A percentile compares a stretch with the other conserved stretches of the same genome.
These are phyloP conservation scores for Cantharis lateralis DNA, from an alignment of 2,888 invertebrate genomes.

Conservation along the genomic window DNA sequence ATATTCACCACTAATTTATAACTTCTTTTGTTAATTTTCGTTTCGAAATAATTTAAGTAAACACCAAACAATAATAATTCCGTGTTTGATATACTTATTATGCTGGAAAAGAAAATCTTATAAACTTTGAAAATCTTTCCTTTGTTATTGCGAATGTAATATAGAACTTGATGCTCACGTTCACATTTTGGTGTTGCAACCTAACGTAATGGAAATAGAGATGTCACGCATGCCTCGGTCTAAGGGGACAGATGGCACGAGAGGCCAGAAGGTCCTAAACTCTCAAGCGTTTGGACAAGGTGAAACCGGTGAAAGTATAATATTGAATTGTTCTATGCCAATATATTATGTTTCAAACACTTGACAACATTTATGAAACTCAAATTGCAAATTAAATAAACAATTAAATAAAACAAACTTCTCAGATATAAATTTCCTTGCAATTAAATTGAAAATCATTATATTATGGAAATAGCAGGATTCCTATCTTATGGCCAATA, in stretches of 20 bases:
- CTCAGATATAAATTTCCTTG: neutral
- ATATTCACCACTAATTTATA: constrained; percentile 6
- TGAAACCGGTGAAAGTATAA: constrained; percentile 21
- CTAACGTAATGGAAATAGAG: constrained; percentile 25
- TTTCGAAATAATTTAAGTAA: neutral
- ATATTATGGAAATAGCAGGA: neutral
- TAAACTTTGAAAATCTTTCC: neutral
- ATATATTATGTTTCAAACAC: constrained; percentile 11
- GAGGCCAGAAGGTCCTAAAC: constrained; percentile 16
- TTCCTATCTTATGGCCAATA: neutral
- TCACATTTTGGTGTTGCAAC: constrained; percentile 15
- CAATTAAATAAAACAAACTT: neutral
- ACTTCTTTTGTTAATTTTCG: neutral
- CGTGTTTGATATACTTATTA: too few relatives aligned
- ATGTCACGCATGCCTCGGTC: constrained; percentile 25
- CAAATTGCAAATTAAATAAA: neutral
- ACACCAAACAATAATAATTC: neutral
- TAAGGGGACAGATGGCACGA: constrained; percentile 22
- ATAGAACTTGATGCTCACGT: constrained; percentile 19
- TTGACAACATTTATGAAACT: neutral
- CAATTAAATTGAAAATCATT: neutral
- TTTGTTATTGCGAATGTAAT: constrained; percentile 12
- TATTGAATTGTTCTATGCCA: constrained; percentile 12
- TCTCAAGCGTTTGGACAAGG: constrained; percentile 10
- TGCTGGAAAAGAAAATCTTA: neutral